Base-by-base conservation (phyloP, 2,113 vertebrate species). In the Triplophysa dalaica region DNA sequence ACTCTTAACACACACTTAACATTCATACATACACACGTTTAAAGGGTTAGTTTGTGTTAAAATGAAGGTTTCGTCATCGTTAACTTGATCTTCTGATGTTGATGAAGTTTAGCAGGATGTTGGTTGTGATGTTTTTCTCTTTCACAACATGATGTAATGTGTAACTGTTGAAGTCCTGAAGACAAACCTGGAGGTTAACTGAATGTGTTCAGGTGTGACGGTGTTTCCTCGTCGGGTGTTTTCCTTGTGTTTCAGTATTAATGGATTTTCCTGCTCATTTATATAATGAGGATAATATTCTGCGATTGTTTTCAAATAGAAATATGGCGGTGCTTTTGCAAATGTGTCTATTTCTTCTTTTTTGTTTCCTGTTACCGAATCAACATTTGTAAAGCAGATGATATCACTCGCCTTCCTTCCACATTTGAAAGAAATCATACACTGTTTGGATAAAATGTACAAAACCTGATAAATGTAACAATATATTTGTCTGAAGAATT, bases 341-440 rank as follows among this genome's bases (percentile, higher is more conserved):
- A 11, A 33, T 22, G 38, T 22, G 65, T 61, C 29, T 45, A 43
- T 41, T 22, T 70, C 48, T 60, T 78, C 16, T 77, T 19, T 38
- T 24, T 14, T 16, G 64, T 76, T 89, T 88, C 80, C 85, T 88
- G 84, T 82, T 72, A 68, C 19, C 16, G 3, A 74, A 68, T 87
- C 85, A 81, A 77, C 74, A 68, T 29, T 24, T 29, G 33, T 64
- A 48, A n/a, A 4, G 17, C 50, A 16, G n/a, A 33, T 14, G 3
- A 17, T 48, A 56, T 5, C 0, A 2, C n/a, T n/a, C 24, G 45
- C 13, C 17, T 56, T 13, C 13, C 45, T 58, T 63, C 43, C 33
- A n/a, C 16, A n/a, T n/a, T 8, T 61, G 54, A 11, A 38, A 11
- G n/a, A 58, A 16, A 45, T 45, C 11, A 45, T 45, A 10, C 43